Conservation (phyloP, 2,797 vertebrate genomes). For the Merluccius polli region DNA sequence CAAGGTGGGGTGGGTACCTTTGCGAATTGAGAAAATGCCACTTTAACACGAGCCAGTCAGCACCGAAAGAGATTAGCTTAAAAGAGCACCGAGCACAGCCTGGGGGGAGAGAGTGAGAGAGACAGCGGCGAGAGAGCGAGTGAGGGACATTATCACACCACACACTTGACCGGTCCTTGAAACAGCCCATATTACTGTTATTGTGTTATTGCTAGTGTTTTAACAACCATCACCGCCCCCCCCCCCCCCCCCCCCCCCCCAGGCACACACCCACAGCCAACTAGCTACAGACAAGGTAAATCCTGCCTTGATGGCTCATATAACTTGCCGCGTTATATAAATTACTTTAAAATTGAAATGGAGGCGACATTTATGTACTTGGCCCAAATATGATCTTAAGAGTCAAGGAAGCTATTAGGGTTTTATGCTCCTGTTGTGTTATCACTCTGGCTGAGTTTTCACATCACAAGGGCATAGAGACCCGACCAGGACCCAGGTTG, state of each 20-base stretch:
- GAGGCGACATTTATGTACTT: not conserved
- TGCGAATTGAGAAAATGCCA: constrained; percentile 45
- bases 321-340: not conserved
- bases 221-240: constrained; percentile 16
- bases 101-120: constrained; percentile 6
- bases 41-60: constrained; percentile 56
- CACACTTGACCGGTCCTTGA: constrained; percentile 51
- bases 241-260: not conserved
- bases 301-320: not conserved
- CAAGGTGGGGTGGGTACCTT: constrained; percentile 46
- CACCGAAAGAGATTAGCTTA: constrained; percentile 60
- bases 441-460: too few species aligned
- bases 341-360: not conserved
- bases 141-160: constrained; percentile 54
- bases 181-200: constrained; percentile 57
- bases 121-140: constrained; percentile 37
- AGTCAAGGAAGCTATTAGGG: too few species aligned
- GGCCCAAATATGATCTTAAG: not conserved
- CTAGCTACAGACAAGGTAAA: not conserved
- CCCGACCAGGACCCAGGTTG: not conserved
- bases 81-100: constrained; percentile 29
- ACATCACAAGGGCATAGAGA: not conserved
- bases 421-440: too few species aligned
- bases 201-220: constrained; percentile 51
- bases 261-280: not conserved